These are phyloP conservation scores for Morelia viridis DNA, from an alignment of 2,797 vertebrate species.

Conservation along the genomic window DNA sequence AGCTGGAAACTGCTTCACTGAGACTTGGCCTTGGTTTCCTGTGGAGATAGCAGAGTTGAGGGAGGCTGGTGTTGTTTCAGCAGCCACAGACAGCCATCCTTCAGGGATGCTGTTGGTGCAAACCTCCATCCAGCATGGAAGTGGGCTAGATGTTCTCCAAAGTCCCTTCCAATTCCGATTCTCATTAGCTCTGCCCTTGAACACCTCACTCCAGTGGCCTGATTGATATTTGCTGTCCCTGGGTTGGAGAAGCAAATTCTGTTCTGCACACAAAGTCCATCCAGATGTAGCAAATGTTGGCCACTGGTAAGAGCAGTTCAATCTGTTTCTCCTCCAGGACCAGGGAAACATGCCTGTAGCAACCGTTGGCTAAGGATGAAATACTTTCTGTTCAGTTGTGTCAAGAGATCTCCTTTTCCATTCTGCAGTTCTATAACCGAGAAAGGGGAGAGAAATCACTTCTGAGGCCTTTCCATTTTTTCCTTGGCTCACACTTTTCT, in stretches of 20 bases:
- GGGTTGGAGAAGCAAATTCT: background rate
- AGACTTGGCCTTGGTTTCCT: no score
- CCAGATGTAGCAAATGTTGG: no score
- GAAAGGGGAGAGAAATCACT: background rate
- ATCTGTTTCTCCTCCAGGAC: background rate
- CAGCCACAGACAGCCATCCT: background rate
- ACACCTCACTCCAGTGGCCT: background rate
- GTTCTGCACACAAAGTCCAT: no score
- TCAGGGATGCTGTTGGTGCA: background rate
- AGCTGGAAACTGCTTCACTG: no score
- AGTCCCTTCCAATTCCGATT: background rate
- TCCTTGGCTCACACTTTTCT: background rate
- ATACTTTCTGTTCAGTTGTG: background rate
- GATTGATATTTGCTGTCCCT: background rate
- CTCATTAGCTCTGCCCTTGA: background rate
- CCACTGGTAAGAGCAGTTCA: background rate
- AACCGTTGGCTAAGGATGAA: background rate
- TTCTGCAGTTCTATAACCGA: background rate
- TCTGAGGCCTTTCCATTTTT: background rate
- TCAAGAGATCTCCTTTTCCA: background rate
- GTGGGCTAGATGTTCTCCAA: background rate
- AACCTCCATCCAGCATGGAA: background rate
- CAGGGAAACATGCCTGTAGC: background rate
- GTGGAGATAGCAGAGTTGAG: background rate
- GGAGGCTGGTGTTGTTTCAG: background rate